Evolutionary conservation across 2,113 vertebrate species (phyloP).

Genomic region (Tetraodon nigroviridis): DNA sequence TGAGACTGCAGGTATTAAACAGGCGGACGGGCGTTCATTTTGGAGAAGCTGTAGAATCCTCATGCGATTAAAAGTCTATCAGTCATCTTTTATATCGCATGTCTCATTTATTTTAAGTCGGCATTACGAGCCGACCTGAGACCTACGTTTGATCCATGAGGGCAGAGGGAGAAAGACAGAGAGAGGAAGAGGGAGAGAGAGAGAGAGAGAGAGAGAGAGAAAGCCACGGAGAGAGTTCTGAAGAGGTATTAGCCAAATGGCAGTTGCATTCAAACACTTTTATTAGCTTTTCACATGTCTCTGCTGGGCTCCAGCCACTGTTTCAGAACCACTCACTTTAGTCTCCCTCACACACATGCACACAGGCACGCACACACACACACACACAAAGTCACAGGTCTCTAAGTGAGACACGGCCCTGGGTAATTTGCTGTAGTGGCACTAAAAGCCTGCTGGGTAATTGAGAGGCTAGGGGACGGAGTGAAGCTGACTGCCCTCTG

Average conservation of each 20-base stretch:
- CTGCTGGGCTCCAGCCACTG: slow-evolving; percentile 75
- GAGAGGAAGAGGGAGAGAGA: slow-evolving; percentile 29
- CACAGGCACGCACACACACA: slow-evolving; percentile 35
- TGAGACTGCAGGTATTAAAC: no score
- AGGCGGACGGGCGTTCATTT: neutral
- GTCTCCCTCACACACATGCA: slow-evolving; percentile 37
- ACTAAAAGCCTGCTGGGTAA: slow-evolving; percentile 96
- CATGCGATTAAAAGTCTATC: slow-evolving; percentile 50
- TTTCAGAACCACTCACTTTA: slow-evolving; percentile 66
- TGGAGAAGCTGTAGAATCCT: slow-evolving; percentile 22
- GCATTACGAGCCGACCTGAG: slow-evolving; percentile 47
- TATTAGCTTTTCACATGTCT: slow-evolving; percentile 83
- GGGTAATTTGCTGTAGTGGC: slow-evolving; percentile 90
- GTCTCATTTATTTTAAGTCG: slow-evolving; percentile 59
- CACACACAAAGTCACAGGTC: slow-evolving; percentile 60
- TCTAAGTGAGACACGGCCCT: slow-evolving; percentile 85
- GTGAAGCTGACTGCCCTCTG: slow-evolving; percentile 71
- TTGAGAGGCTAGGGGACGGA: slow-evolving; percentile 83
- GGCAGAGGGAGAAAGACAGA: slow-evolving; percentile 26
- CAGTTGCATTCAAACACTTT: slow-evolving; percentile 82
- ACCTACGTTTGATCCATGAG: slow-evolving; percentile 56
- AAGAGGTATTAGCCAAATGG: slow-evolving; percentile 79
- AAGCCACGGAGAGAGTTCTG: slow-evolving; percentile 31
- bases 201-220: slow-evolving; percentile 20
- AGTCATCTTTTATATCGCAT: slow-evolving; percentile 57